Conservation (phyloP, 2,888 invertebrate genomes). For the Hoplodrina ambigua region DNA sequence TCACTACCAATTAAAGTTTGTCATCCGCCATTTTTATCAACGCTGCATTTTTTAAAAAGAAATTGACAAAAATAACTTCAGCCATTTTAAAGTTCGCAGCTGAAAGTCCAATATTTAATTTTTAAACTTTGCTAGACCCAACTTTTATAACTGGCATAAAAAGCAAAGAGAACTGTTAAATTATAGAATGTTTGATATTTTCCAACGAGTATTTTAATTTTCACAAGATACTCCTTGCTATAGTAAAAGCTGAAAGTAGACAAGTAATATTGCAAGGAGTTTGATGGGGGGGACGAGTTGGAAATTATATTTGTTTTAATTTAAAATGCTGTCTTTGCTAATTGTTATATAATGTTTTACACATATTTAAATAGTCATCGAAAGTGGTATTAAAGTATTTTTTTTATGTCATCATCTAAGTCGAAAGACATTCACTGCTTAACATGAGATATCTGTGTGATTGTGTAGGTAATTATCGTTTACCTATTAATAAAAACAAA, state of each 20-base stretch:
- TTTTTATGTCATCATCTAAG: too few relatives aligned
- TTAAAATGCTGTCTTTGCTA: too few relatives aligned
- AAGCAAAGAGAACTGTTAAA: neutral
- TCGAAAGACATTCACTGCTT: too few relatives aligned
- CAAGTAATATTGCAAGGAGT: neutral
- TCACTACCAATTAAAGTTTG: slow-evolving; percentile 7
- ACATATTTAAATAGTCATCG: too few relatives aligned
- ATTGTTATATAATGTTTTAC: too few relatives aligned
- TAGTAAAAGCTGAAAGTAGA: too few relatives aligned
- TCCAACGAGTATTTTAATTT: slow-evolving; percentile 4
- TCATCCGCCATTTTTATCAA: neutral
- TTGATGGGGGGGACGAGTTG: too few relatives aligned
- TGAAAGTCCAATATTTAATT: neutral
- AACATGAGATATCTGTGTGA: too few relatives aligned
- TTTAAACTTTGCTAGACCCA: neutral
- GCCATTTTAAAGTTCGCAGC: neutral
- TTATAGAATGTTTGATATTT: neutral
- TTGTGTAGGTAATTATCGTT: too few relatives aligned
- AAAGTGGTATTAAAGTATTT: too few relatives aligned
- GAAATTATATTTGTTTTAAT: too few relatives aligned
- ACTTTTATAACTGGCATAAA: neutral
- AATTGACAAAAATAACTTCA: neutral
- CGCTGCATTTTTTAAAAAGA: neutral
- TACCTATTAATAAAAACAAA: too few relatives aligned
- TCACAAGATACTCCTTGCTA: neutral